Evolutionary conservation across 2,888 invertebrate genomes (phyloP).

Genomic region (Drosophila koepferae): DNA sequence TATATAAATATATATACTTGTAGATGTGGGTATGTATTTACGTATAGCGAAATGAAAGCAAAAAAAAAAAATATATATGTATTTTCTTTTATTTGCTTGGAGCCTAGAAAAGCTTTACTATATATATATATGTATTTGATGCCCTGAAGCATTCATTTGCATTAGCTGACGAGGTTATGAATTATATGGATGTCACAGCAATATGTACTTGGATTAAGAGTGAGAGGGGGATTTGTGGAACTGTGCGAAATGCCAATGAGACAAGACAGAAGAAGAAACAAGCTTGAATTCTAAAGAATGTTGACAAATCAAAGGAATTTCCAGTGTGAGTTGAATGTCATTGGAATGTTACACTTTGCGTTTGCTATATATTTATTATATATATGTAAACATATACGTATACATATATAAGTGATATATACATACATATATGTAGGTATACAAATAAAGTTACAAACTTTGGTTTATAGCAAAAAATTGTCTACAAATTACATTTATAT

Average conservation of each 20-base stretch:
- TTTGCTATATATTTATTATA: constrained; percentile 23
- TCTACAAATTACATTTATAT: constrained; percentile 67
- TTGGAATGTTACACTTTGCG: constrained; percentile 21
- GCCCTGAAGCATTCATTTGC: constrained; percentile 42
- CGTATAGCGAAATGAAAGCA: constrained; percentile 12
- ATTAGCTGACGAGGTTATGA: constrained; percentile 57
- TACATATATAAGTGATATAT: constrained; percentile 29
- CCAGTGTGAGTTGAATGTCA: constrained; percentile 28
- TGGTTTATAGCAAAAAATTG: constrained; percentile 59
- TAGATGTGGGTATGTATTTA: constrained; percentile 20
- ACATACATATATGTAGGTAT: constrained; percentile 33
- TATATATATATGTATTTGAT: constrained; percentile 22
- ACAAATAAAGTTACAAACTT: constrained; percentile 56
- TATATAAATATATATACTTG: background rate
- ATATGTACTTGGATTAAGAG: constrained; percentile 31
- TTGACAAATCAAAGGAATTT: constrained; percentile 11
- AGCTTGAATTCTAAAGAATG: background rate
- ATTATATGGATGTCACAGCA: constrained; percentile 60
- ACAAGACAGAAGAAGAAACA: background rate
- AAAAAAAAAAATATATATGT: background rate
- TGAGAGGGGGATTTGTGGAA: constrained; percentile 27
- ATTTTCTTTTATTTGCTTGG: constrained; percentile 42
- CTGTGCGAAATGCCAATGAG: constrained; percentile 49
- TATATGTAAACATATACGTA: constrained; percentile 16
- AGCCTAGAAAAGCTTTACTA: constrained; percentile 61